Conservation (phyloP, 2,888 invertebrate species). For the Acleris laterana region DNA sequence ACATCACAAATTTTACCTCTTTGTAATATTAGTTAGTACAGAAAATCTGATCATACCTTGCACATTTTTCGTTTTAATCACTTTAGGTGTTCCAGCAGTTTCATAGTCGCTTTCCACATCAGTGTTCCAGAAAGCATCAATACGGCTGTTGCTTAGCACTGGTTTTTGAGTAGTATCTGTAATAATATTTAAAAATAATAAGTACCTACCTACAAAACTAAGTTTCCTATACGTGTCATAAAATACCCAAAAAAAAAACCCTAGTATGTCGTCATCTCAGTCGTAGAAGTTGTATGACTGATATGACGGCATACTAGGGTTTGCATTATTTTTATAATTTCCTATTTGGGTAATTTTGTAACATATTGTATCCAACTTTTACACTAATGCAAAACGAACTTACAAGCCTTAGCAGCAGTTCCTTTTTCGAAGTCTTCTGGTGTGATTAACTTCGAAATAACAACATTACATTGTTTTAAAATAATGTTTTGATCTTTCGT, state of each 20-base stretch:
- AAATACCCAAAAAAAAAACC: no score
- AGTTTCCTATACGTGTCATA: neutral
- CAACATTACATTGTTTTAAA: constrained; percentile 36
- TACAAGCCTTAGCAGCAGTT: constrained; percentile 3
- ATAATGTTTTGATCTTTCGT: neutral
- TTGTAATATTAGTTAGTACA: no score
- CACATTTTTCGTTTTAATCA: neutral
- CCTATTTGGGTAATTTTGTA: no score
- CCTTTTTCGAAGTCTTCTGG: neutral
- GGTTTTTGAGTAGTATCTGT: constrained; percentile 40
- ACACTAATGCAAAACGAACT: neutral
- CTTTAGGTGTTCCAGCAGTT: neutral
- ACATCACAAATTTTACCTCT: no score
- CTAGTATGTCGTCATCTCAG: no score
- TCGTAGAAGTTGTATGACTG: no score
- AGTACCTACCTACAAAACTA: neutral
- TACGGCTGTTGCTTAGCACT: constrained; percentile 44
- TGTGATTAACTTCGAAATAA: constrained; percentile 39
- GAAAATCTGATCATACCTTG: neutral
- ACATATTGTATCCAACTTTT: no score
- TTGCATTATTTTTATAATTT: no score
- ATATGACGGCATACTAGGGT: no score
- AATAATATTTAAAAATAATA: neutral
- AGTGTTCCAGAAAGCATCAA: constrained; percentile 68
- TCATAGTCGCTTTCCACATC: constrained; percentile 66